Evolutionary conservation across 1,140 invertebrate species (phyloP).

Genomic region (Eurytemora carolleeae): DNA sequence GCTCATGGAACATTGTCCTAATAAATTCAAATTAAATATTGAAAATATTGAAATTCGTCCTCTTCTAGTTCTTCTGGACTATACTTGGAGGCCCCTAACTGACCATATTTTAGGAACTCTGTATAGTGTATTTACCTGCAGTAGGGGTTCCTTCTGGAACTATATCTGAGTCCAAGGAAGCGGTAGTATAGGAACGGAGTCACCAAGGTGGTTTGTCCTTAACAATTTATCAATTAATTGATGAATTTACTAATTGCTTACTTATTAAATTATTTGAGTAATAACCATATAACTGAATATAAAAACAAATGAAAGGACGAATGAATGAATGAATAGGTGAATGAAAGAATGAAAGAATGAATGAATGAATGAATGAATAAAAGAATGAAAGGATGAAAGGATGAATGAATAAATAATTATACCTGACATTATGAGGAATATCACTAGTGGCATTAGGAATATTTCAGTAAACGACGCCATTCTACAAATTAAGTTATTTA

Average conservation of each 20-base stretch:
- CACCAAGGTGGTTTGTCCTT: not conserved
- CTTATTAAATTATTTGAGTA: no score
- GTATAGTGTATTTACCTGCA: not conserved
- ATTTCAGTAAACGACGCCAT: slow-evolving; percentile 8
- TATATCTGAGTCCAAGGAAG: slow-evolving; percentile 2
- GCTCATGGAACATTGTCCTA: slow-evolving; percentile 2
- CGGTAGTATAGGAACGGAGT: slow-evolving; percentile 9
- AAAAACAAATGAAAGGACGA: no score
- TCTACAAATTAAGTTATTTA: not conserved
- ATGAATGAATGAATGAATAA: no score
- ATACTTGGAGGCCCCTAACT: not conserved
- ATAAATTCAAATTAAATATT: not conserved
- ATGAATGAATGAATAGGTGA: no score
- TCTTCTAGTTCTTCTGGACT: not conserved
- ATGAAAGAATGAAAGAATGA: no score
- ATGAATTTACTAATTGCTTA: no score
- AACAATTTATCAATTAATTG: no score
- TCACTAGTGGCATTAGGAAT: slow-evolving; percentile 7
- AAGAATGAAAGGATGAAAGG: not conserved
- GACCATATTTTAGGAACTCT: not conserved
- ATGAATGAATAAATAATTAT: not conserved
- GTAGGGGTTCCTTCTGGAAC: slow-evolving; percentile 1
- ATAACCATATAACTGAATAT: no score
- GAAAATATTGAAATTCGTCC: not conserved
- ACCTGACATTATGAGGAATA: slow-evolving; percentile 1